A percentile compares a stretch with the other conserved stretches of the same genome.
Conservation (phyloP, 2,888 invertebrate species). For the Amphipoea oculea region DNA sequence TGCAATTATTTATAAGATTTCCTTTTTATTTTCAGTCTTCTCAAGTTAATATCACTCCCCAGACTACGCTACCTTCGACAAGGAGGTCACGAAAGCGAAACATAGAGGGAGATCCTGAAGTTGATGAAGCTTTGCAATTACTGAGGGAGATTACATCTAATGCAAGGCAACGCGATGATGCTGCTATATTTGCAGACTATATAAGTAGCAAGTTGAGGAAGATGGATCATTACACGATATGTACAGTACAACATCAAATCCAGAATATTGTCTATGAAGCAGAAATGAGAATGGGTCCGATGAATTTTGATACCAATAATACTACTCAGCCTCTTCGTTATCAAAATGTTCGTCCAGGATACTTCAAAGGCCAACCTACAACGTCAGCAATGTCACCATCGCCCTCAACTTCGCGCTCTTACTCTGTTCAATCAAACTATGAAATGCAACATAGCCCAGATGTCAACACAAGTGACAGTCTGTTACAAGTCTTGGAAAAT, state of each 20-base stretch:
- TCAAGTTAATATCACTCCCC: slow-evolving; percentile 58
- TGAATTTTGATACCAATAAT: slow-evolving; percentile 55
- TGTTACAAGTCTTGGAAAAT: slow-evolving; percentile 59
- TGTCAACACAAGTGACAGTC: slow-evolving; percentile 59
- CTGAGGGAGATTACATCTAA: slow-evolving; percentile 59
- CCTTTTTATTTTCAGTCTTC: slow-evolving; percentile 58
- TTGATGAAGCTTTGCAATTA: slow-evolving; percentile 58
- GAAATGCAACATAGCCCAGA: slow-evolving; percentile 59
- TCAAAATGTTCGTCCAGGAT: slow-evolving; percentile 52
- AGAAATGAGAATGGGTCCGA: slow-evolving; percentile 54
- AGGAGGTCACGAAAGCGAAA: slow-evolving; percentile 56
- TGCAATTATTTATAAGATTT: slow-evolving; percentile 60
- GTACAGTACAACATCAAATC: slow-evolving; percentile 62
- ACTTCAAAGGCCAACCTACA: slow-evolving; percentile 52
- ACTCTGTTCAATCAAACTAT: slow-evolving; percentile 52
- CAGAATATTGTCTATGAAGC: slow-evolving; percentile 60
- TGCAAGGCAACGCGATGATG: slow-evolving; percentile 62
- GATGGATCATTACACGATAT: slow-evolving; percentile 60
- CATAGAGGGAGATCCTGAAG: slow-evolving; percentile 56
- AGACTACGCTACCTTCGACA: slow-evolving; percentile 57
- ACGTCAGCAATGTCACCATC: slow-evolving; percentile 56
- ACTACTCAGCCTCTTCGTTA: slow-evolving; percentile 56
- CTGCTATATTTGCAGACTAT: slow-evolving; percentile 62
- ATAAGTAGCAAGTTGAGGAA: slow-evolving; percentile 62
- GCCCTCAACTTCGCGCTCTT: slow-evolving; percentile 58